A percentile compares a stretch with the other conserved stretches of the same genome.
These are phyloP conservation scores for Sinocyclocheilus rhinocerous DNA, from an alignment of 2,113 vertebrate genomes.

Conservation along the genomic window DNA sequence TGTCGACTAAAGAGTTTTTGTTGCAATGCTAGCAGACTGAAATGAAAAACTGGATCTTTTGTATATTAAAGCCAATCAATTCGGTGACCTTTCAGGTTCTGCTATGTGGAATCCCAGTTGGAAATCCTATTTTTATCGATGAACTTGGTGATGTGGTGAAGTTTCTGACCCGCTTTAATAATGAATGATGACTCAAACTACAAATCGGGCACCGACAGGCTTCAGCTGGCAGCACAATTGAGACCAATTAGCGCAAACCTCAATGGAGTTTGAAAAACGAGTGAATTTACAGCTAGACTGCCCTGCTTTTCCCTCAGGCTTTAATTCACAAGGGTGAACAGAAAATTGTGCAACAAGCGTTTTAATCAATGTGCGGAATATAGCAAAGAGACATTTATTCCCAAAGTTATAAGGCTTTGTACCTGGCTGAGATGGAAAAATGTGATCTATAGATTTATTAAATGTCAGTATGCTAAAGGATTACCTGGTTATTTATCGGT, in stretches of 20 bases:
- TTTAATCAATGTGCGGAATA: neutral
- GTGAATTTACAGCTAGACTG: neutral
- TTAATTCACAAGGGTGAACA: neutral
- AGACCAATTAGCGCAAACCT: neutral
- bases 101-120: slow-evolving; percentile 4
- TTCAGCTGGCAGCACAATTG: neutral
- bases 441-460: neutral
- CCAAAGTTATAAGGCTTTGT: neutral
- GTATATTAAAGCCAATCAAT: slow-evolving; percentile 11
- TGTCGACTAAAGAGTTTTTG: neutral
- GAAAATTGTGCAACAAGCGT: neutral
- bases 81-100: slow-evolving; percentile 15
- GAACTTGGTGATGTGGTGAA: neutral
- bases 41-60: slow-evolving; percentile 8
- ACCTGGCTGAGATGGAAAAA: neutral
- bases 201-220: neutral
- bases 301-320: neutral
- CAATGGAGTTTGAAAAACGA: neutral
- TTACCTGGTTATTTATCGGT: neutral
- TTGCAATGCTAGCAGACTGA: slow-evolving; percentile 2
- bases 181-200: slow-evolving; percentile 11
- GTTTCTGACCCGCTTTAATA: neutral
- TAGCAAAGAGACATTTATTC: neutral
- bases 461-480: neutral
- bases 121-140: slow-evolving; percentile 19